Conservation (phyloP, 2,797 vertebrate genomes). For the Rhodeus uyekii region DNA sequence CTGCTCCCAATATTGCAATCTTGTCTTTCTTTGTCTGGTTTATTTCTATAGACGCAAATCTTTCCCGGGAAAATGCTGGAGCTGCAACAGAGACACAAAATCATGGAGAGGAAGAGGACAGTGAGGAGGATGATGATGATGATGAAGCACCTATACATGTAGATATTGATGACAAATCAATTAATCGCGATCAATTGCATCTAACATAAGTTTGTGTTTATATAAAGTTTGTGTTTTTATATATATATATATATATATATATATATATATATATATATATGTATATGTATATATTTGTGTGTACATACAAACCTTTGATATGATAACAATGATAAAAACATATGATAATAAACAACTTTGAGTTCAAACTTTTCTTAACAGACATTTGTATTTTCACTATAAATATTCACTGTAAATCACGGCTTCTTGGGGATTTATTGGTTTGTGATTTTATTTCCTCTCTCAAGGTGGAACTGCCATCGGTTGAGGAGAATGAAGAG, state of each 20-base stretch:
- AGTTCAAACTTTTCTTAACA: too few species aligned
- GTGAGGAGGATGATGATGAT: slow-evolving; percentile 78
- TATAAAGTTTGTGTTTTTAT: too few species aligned
- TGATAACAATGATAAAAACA: too few species aligned
- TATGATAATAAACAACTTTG: too few species aligned
- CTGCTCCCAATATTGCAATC: too few species aligned
- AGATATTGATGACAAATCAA: slow-evolving; percentile 71
- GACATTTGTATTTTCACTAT: background rate
- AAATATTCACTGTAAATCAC: background rate
- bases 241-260: too few species aligned
- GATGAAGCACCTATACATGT: slow-evolving; percentile 84
- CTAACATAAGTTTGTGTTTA: too few species aligned
- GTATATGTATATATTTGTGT: too few species aligned
- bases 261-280: too few species aligned
- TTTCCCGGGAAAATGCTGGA: slow-evolving; percentile 70
- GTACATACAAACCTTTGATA: too few species aligned
- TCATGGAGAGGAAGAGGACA: slow-evolving; percentile 86
- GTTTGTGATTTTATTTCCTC: background rate
- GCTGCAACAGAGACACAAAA: slow-evolving; percentile 84
- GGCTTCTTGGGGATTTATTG: background rate
- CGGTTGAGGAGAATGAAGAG: slow-evolving; percentile 89
- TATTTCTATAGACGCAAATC: slow-evolving; percentile 71
- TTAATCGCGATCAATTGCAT: too few species aligned
- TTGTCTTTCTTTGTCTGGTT: background rate
- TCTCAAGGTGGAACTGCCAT: slow-evolving; percentile 87